Evolutionary conservation across 2,113 vertebrate species (phyloP).

Genomic region (Bostrychus sinensis): DNA sequence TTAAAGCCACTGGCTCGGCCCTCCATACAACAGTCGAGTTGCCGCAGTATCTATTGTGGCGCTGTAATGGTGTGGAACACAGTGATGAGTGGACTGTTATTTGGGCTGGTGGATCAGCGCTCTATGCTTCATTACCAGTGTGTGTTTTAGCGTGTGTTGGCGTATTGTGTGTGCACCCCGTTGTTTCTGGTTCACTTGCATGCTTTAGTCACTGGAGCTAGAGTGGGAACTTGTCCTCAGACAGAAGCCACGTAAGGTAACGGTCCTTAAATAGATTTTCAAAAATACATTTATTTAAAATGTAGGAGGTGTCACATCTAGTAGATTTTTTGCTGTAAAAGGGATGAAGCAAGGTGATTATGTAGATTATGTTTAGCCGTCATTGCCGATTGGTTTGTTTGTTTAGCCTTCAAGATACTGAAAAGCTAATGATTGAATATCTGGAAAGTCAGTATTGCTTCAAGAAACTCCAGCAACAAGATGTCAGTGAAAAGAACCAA

Average conservation of each 20-base stretch:
- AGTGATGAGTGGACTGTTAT: constrained; percentile 69
- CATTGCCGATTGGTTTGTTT: too few relatives aligned
- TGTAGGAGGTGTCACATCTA: too few relatives aligned
- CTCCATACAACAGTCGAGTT: constrained; percentile 11
- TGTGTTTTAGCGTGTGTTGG: constrained; percentile 31
- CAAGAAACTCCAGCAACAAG: too few relatives aligned
- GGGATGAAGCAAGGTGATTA: too few relatives aligned
- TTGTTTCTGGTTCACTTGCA: constrained; percentile 55
- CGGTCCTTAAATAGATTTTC: background rate
- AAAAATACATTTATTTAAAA: too few relatives aligned
- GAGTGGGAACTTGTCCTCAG: constrained; percentile 31
- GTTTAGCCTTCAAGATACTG: too few relatives aligned
- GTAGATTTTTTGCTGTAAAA: too few relatives aligned
- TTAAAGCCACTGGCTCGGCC: constrained; percentile 19
- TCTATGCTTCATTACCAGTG: constrained; percentile 68
- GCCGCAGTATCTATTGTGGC: constrained; percentile 54
- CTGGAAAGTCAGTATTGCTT: too few relatives aligned
- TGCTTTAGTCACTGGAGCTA: constrained; percentile 30
- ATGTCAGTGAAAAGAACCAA: too few relatives aligned
- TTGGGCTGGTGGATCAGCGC: constrained; percentile 49
- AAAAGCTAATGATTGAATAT: too few relatives aligned
- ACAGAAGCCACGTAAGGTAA: constrained; percentile 48
- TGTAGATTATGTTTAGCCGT: too few relatives aligned
- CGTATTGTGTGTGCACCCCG: constrained; percentile 22
- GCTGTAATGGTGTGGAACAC: constrained; percentile 72